These are phyloP conservation scores for Toxotes jaculatrix DNA, from an alignment of 2,113 vertebrate species.

Conservation along the genomic window DNA sequence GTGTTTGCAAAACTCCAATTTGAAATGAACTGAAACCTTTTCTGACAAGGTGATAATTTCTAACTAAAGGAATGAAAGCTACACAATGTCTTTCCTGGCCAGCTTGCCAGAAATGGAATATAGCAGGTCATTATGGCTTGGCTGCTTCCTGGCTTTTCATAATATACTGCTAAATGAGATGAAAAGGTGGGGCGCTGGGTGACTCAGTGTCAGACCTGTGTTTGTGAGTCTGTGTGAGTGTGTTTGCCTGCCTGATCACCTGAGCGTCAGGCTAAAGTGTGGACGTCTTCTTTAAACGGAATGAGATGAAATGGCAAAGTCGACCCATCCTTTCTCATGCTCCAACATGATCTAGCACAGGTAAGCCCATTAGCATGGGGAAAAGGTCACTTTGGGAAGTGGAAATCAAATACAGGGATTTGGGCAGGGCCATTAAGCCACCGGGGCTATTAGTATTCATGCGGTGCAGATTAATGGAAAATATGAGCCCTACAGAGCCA, in stretches of 20 bases:
- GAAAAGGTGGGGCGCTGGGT: constrained; percentile 40
- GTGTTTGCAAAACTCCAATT: constrained; percentile 19
- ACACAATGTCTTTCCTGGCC: constrained; percentile 37
- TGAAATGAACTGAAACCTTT: constrained; percentile 48
- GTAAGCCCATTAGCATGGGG: constrained; percentile 81
- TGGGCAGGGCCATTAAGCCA: constrained; percentile 82
- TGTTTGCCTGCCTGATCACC: constrained; percentile 28
- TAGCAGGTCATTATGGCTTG: constrained; percentile 51
- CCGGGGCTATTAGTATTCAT: constrained; percentile 85
- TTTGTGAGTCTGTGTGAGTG: constrained; percentile 47
- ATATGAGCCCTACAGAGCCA: constrained; percentile 77
- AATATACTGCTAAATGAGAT: constrained; percentile 68
- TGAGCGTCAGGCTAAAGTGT: constrained; percentile 14
- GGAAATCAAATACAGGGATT: constrained; percentile 85
- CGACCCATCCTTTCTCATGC: constrained; percentile 60
- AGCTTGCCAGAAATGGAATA: constrained; percentile 42
- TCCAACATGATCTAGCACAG: constrained; percentile 80
- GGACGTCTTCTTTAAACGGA: constrained; percentile 44
- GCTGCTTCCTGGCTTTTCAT: constrained; percentile 46
- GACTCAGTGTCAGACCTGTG: constrained; percentile 49
- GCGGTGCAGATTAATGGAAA: constrained; percentile 81
- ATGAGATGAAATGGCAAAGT: constrained; percentile 47
- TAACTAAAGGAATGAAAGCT: constrained; percentile 44
- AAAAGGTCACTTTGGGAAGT: constrained; percentile 85
- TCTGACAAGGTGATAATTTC: constrained; percentile 64